Evolutionary conservation across 2,797 vertebrate species (phyloP), one percentile per base, ranked within the genome.

Genomic region (Nyctibius grandis): DNA sequence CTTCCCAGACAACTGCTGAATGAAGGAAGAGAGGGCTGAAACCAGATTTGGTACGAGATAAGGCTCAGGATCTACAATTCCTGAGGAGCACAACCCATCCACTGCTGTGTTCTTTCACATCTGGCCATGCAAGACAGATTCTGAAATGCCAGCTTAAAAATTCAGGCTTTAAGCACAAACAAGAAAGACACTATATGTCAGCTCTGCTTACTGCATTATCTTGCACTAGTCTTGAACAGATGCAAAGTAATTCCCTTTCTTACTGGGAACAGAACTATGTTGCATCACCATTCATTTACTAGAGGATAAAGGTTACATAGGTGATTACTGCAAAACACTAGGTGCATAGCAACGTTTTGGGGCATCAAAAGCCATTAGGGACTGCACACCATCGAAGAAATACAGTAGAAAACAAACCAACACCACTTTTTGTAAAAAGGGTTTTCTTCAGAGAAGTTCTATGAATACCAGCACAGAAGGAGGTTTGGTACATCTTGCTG

Each of bases 201-300:
- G 28, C 21, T 3, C 11, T 7, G 14, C 3, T 67, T 9, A 28
- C 48, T 40, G 44, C n/a, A 67, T 4, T 42, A 44, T 5, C 61
- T 82, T 44, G n/a, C 25, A 65, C 7, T 7, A 14, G 19, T 21
- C n/a, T 1, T 21, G 21, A 23, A 78, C 0, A 3, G 5, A 48
- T 11, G 29, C 38, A 44, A 80, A 56, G 4, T 31, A 80, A 36
- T 10, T 70, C 11, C 33, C 12, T 15, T 69, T 36, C 40, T 44
- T 6, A 15, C 19, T n/a, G 22, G 25, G 38, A 76, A 57, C 18
- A n/a, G n/a, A 77, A 56, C 6, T 31, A 23, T 0, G 0, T 5
- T 11, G 31, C 47, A 51, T 21, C 44, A 47, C 5, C 48, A 19
- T 42, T 31, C n/a, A 36, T 12, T 38, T 33, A 15, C 36, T 48